Percentiles rank a stretch among this genome's conserved stretches.
These are phyloP conservation scores for Hypomecis punctinalis DNA, from an alignment of 2,888 invertebrate species.

Conservation along the genomic window DNA sequence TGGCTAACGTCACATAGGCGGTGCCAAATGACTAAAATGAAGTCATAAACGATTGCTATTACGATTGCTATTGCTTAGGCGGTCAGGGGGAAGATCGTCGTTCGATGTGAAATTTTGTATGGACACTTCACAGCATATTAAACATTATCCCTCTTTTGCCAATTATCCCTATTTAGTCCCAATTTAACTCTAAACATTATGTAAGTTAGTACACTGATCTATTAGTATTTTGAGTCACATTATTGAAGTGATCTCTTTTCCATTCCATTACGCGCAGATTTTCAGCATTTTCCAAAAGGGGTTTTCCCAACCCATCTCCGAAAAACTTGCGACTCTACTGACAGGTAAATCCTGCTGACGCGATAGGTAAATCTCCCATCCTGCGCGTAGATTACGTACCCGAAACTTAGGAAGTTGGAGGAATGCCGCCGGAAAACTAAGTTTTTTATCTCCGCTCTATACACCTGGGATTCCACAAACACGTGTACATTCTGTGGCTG, in stretches of 20 bases:
- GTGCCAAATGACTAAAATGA: no score
- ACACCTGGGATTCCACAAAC: slow-evolving; percentile 26
- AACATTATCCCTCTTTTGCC: no score
- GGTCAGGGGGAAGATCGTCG: no score
- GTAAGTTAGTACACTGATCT: no score
- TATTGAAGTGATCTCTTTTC: neutral
- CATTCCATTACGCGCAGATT: slow-evolving; percentile 1
- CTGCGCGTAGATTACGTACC: slow-evolving; percentile 29
- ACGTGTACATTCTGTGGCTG: slow-evolving; percentile 22
- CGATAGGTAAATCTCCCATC: slow-evolving; percentile 24
- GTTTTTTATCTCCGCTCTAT: slow-evolving; percentile 25
- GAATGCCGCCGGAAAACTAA: slow-evolving; percentile 21
- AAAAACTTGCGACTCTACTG: slow-evolving; percentile 13
- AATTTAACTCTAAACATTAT: no score
- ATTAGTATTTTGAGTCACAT: neutral
- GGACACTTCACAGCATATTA: no score
- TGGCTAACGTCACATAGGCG: no score
- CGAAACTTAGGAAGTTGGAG: slow-evolving; percentile 21
- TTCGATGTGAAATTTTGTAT: no score
- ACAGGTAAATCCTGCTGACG: slow-evolving; percentile 25
- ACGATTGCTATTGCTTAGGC: no score
- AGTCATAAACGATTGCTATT: no score
- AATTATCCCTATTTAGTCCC: no score
- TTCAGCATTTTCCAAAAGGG: neutral
- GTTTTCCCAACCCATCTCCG: slow-evolving; percentile 9